A percentile compares a stretch with the other conserved stretches of the same genome.
phyloP scores from a whole-genome alignment of 2,113 vertebrate species.

The Xiphorhynchus elegans region DNA sequence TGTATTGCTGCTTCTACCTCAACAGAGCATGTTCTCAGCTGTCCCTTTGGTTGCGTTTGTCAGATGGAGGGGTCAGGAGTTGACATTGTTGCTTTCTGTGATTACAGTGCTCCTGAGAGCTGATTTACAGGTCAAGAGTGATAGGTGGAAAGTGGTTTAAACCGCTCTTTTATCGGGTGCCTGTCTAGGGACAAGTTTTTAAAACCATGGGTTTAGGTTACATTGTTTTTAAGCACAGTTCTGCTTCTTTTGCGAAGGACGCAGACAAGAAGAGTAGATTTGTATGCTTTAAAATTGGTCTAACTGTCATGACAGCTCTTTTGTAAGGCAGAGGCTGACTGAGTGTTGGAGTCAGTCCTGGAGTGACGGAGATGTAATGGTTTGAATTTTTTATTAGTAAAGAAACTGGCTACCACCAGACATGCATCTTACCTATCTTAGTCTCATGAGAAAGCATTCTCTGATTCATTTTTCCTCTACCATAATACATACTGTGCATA shows the following conservation, averaged over 20 bases:
- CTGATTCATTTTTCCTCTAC: not conserved
- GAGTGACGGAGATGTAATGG: not conserved
- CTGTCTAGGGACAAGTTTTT: not conserved
- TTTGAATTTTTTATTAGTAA: constrained; percentile 39
- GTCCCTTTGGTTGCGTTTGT: not conserved
- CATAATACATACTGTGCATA: not conserved
- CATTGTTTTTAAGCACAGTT: not conserved
- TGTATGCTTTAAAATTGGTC: not conserved
- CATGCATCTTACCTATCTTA: not conserved
- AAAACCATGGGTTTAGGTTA: not conserved
- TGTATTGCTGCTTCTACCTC: not conserved
- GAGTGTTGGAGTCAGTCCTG: not conserved
- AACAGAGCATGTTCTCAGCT: not conserved
- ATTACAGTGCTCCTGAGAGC: not conserved
- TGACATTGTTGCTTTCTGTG: not conserved
- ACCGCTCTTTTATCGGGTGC: not conserved
- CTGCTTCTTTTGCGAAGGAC: not conserved
- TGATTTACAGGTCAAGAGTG: not conserved
- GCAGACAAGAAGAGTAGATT: not conserved
- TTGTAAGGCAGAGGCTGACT: not conserved
- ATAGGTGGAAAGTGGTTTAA: not conserved
- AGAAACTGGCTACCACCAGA: not conserved
- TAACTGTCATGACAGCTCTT: not conserved
- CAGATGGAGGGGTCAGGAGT: not conserved
- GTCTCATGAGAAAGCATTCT: constrained; percentile 16